phyloP scores from a whole-genome alignment of 2,113 vertebrate species.

The Labeo rohita region DNA sequence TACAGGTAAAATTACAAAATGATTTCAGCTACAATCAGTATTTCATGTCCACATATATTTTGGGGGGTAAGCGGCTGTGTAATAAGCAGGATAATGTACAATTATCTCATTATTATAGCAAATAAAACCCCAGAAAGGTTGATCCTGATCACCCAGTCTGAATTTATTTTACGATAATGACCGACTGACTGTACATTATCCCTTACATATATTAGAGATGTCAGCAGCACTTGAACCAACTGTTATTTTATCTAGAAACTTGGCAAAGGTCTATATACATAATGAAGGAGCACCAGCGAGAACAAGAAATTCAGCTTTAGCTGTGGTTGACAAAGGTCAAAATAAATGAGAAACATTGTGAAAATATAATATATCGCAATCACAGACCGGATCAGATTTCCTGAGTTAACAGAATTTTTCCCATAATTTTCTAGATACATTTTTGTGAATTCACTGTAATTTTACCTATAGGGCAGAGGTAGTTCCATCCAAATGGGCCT shows the following conservation, averaged over 20 bases:
- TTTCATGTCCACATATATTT: not conserved
- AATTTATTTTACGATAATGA: not conserved
- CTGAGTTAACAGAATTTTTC: not conserved
- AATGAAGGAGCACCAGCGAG: not conserved
- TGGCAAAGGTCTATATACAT: not conserved
- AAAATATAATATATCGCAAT: not conserved
- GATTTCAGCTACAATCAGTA: not conserved
- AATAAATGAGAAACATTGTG: conserved; percentile 23
- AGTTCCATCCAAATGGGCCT: not conserved
- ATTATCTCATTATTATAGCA: not conserved
- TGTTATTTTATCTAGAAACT: not conserved
- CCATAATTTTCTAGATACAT: not conserved
- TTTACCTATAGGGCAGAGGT: not conserved
- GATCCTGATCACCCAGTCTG: not conserved
- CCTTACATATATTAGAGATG: not conserved
- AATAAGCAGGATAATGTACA: not conserved
- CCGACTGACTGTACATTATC: not conserved
- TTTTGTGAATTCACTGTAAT: conserved; percentile 22
- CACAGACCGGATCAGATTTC: not conserved
- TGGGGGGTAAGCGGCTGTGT: not conserved
- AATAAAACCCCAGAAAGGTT: not conserved
- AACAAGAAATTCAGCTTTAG: not conserved
- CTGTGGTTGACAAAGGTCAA: not conserved
- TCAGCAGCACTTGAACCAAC: not conserved
- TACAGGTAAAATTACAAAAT: not conserved